Conservation (phyloP, 2,888 invertebrate genomes). For the Plagodis dolabraria region DNA sequence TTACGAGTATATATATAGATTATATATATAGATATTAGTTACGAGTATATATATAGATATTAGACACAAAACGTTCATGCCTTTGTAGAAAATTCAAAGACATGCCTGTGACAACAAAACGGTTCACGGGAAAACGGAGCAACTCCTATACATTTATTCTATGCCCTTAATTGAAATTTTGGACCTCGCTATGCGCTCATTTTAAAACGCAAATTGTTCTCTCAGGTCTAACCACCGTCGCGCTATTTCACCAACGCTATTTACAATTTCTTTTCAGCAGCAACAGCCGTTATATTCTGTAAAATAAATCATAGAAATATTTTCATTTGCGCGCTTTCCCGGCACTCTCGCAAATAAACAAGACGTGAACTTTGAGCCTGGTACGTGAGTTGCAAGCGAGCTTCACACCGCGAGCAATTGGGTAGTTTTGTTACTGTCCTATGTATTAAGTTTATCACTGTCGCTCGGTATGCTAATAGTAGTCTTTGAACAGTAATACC, state of each 20-base stretch:
- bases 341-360: constrained; percentile 24
- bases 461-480: too few relatives aligned
- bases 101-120: too few relatives aligned
- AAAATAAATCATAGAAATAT: constrained; percentile 28
- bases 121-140: too few relatives aligned
- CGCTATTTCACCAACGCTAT: background rate
- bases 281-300: constrained; percentile 12
- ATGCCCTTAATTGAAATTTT: background rate
- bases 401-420: constrained; percentile 2
- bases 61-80: too few relatives aligned
- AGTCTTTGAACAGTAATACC: too few relatives aligned
- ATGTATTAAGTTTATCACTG: too few relatives aligned
- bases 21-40: too few relatives aligned
- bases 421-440: background rate
- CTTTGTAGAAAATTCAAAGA: too few relatives aligned
- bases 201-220: constrained; percentile 3
- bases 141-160: too few relatives aligned
- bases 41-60: too few relatives aligned
- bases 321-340: constrained; percentile 26
- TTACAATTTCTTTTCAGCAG: constrained; percentile 13
- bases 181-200: background rate
- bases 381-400: constrained; percentile 30
- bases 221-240: background rate
- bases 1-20: too few relatives aligned
- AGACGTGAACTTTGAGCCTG: constrained; percentile 24